Percentiles rank a stretch among this genome's conserved stretches.
These are phyloP conservation scores for Bolinopsis microptera DNA, from an alignment of 37 sponge, comb jelly and placozoan genomes.

Conservation along the genomic window DNA sequence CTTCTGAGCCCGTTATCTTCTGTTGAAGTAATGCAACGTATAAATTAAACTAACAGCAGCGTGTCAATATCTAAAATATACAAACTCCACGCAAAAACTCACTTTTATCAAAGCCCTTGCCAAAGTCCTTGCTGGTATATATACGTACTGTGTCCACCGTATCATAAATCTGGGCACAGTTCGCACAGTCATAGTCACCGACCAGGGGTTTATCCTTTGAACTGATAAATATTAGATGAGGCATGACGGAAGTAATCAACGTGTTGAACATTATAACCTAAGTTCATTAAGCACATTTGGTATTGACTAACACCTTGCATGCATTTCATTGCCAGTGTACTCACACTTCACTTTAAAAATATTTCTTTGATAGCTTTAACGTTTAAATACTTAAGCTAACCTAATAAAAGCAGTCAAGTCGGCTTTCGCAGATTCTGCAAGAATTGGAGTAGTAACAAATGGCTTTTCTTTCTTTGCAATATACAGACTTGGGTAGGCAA, in stretches of 20 bases:
- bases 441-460: background rate
- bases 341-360: no score
- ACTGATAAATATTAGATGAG: background rate
- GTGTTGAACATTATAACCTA: no score
- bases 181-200: constrained; percentile 51
- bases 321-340: no score
- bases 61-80: no score
- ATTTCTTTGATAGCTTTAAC: no score
- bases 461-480: constrained; percentile 61
- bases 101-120: constrained; percentile 59
- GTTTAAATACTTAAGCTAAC: no score
- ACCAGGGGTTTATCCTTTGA: constrained; percentile 26
- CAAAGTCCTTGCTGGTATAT: constrained; percentile 54
- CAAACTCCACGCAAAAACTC: constrained; percentile 16
- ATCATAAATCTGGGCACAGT: constrained; percentile 47
- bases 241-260: no score
- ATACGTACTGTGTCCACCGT: constrained; percentile 36
- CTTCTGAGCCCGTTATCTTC: no score
- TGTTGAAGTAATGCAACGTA: no score
- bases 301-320: no score
- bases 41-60: no score
- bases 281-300: no score
- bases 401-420: constrained; percentile 14
- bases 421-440: background rate
- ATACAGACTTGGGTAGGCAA: constrained; percentile 30